Evolutionary conservation across 1,140 invertebrate genomes (phyloP).

Genomic region (Orussus abietinus): DNA sequence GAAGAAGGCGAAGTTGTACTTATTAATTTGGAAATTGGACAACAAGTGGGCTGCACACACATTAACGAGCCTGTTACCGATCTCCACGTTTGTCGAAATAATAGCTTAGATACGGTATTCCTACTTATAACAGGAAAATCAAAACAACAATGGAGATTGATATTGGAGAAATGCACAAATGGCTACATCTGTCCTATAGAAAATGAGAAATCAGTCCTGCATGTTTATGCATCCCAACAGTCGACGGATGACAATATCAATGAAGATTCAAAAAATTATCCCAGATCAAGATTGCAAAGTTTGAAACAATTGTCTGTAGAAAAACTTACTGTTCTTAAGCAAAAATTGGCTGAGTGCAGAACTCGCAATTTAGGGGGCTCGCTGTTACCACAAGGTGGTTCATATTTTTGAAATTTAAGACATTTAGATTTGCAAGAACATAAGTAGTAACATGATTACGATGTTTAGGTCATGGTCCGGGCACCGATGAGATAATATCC

Average conservation of each 20-base stretch:
- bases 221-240: conserved; percentile 26
- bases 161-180: conserved; percentile 61
- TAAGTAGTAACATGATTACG: background rate
- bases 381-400: conserved; percentile 20
- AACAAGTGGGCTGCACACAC: conserved; percentile 62
- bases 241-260: conserved; percentile 32
- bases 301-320: conserved; percentile 65
- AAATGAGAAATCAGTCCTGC: conserved; percentile 24
- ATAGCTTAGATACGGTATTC: conserved; percentile 62
- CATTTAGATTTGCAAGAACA: conserved; percentile 8
- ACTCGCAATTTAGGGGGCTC: conserved; percentile 38
- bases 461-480: too few species aligned
- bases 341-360: conserved; percentile 62
- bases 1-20: conserved; percentile 69
- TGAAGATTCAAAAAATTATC: conserved; percentile 45
- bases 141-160: conserved; percentile 61
- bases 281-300: conserved; percentile 59
- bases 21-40: conserved; percentile 66
- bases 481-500: too few species aligned
- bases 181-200: conserved; percentile 60
- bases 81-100: conserved; percentile 66
- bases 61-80: conserved; percentile 59
- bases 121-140: conserved; percentile 65
- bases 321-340: conserved; percentile 62
- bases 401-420: conserved; percentile 10